Base-by-base conservation (phyloP, 2,113 vertebrate species). In the Saguinus midas region DNA sequence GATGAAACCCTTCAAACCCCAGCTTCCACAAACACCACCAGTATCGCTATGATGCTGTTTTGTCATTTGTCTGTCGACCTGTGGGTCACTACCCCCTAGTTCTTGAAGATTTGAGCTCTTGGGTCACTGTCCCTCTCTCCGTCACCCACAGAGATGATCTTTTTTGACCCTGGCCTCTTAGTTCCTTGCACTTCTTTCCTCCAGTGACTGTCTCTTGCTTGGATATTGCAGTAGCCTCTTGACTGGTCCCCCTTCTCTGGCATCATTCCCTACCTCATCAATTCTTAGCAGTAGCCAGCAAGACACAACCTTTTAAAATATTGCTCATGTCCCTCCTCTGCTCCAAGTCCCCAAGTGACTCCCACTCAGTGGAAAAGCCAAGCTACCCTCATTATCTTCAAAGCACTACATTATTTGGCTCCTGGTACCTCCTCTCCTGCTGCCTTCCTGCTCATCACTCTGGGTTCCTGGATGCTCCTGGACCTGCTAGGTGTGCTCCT, bases 251-350 rank as follows among this genome's bases (percentile, higher is more conserved):
- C n/a, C 3, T 45, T 57, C 27, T n/a, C 55, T 5, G 7, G 35
- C 29, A 20, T 84, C 23, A 14, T 2, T 75, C 37, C 29, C 13
- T 48, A 0, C 48, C 8, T 4, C 0, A 0, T 55, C 52, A 82
- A 10, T 25, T 55, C 43, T 82, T 66, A 35, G 37, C 11, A 45
- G 25, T 35, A 40, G 45, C 23, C 23, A 35, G 21, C 6, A 8
- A 8, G 40, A 48, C 4, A 17, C 52, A 45, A 18, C 35, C 16
- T 50, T 37, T 61, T 17, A 81, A 80, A 84, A 85, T n/a, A 21
- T 4, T 1, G 6, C 12, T 85, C 61, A 40, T 45, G 25, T 18
- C 58, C 35, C 29, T 85, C 70, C 23, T 84, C 45, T 84, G 20
- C 32, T 78, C 21, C 73, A 29, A n/a, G 57, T 52, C 45, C 35